These are phyloP conservation scores for Xylocopa sonorina DNA, from an alignment of 1,140 invertebrate genomes.

Conservation along the genomic window DNA sequence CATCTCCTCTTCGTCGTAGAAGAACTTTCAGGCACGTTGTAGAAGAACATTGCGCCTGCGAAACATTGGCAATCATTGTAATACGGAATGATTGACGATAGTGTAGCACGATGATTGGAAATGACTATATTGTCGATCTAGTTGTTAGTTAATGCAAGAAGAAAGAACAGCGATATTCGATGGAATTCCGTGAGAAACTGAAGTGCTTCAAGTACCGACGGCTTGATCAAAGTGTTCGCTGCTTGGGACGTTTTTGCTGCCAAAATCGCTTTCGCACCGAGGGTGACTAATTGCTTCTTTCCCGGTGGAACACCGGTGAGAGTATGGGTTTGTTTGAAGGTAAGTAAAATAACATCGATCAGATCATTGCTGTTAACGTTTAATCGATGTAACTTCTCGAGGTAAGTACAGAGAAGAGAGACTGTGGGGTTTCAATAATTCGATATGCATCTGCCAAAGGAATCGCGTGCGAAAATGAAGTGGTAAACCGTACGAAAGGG, in stretches of 20 bases:
- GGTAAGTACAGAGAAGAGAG: not conserved
- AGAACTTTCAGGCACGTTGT: not conserved
- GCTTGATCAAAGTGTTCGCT: slow-evolving; percentile 63
- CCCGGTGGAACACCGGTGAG: slow-evolving; percentile 35
- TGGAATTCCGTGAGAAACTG: slow-evolving; percentile 39
- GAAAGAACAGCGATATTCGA: slow-evolving; percentile 27
- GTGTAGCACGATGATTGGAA: not conserved
- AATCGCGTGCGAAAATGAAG: not conserved
- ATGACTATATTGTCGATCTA: slow-evolving; percentile 6
- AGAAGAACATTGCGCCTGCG: too few relatives aligned
- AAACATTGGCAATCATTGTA: not conserved
- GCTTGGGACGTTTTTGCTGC: slow-evolving; percentile 39
- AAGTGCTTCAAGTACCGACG: slow-evolving; percentile 64
- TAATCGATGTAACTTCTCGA: not conserved
- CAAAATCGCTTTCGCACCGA: slow-evolving; percentile 59
- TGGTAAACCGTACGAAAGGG: not conserved
- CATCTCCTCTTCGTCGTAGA: too few relatives aligned
- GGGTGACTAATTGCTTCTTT: slow-evolving; percentile 63
- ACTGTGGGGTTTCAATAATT: too few relatives aligned
- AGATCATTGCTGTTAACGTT: too few relatives aligned
- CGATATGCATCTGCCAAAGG: not conserved
- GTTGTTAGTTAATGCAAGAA: not conserved
- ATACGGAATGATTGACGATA: not conserved
- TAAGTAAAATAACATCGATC: slow-evolving; percentile 43
- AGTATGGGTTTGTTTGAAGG: slow-evolving; percentile 53